phyloP scores from a whole-genome alignment of 2,113 vertebrate species.

The Tiliqua scincoides region DNA sequence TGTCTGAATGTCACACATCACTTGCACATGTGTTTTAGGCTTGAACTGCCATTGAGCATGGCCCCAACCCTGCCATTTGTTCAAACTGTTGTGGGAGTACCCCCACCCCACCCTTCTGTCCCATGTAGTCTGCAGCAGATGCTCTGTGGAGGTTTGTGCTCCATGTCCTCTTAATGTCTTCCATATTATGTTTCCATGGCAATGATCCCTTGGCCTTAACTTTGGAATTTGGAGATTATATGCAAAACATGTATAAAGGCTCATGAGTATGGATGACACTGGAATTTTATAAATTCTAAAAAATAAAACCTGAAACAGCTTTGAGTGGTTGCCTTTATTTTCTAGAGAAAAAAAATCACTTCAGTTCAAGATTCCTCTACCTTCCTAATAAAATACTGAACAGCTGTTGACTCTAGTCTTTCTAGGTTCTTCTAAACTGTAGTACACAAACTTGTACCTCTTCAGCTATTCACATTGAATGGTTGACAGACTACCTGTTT shows the following conservation, averaged over 20 bases:
- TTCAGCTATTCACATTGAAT: background rate
- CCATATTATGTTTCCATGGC: slow-evolving; percentile 86
- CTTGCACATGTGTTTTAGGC: slow-evolving; percentile 39
- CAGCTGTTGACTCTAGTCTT: background rate
- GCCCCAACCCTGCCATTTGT: slow-evolving; percentile 60
- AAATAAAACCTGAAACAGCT: slow-evolving; percentile 81
- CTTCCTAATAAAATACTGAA: background rate
- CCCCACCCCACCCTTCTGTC: slow-evolving; percentile 10
- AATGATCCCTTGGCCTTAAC: slow-evolving; percentile 94
- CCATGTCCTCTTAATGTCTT: slow-evolving; percentile 88
- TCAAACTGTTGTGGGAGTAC: slow-evolving; percentile 60
- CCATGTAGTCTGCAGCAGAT: slow-evolving; percentile 35
- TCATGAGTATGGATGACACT: slow-evolving; percentile 90
- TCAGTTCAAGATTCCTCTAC: background rate
- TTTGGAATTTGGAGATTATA: slow-evolving; percentile 91
- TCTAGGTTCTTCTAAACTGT: background rate
- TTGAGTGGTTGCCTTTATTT: slow-evolving; percentile 43
- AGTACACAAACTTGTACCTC: background rate
- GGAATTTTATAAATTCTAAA: slow-evolving; percentile 97
- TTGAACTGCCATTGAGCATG: slow-evolving; percentile 53
- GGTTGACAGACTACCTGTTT: background rate
- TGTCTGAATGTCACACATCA: slow-evolving; percentile 21
- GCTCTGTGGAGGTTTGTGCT: slow-evolving; percentile 63
- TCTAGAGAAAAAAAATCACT: background rate
- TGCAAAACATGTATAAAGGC: slow-evolving; percentile 89